A percentile compares a stretch with the other conserved stretches of the same genome.
Conservation (phyloP, 2,888 invertebrate genomes). For the Scaptomyza polygonia region DNA sequence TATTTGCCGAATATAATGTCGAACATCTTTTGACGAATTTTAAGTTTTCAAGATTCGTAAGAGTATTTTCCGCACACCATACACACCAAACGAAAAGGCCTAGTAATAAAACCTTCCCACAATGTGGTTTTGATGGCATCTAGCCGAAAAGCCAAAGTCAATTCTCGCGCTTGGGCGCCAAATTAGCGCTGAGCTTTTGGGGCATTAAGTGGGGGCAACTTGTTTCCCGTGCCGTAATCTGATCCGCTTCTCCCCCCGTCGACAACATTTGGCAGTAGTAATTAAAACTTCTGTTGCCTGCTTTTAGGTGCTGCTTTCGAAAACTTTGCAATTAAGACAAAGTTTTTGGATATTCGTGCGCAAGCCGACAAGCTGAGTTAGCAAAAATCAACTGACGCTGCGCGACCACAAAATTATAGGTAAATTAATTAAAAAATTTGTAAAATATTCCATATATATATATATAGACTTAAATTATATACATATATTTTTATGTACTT, state of each 20-base stretch:
- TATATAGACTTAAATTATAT: slow-evolving; percentile 30
- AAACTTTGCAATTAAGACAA: slow-evolving; percentile 75
- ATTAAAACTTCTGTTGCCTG: slow-evolving; percentile 73
- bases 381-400: slow-evolving; percentile 64
- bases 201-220: slow-evolving; percentile 1
- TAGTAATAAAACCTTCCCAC: slow-evolving; percentile 7
- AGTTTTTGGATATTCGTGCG: slow-evolving; percentile 32
- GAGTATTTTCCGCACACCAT: background rate
- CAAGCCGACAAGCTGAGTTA: slow-evolving; percentile 50
- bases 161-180: slow-evolving; percentile 70
- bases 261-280: slow-evolving; percentile 71
- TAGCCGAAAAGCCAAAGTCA: slow-evolving; percentile 47
- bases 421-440: slow-evolving; percentile 59
- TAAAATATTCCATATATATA: slow-evolving; percentile 20
- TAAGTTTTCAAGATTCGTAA: background rate
- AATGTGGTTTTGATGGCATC: slow-evolving; percentile 13
- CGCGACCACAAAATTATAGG: slow-evolving; percentile 52
- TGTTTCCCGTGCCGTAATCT: background rate
- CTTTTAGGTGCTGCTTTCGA: slow-evolving; percentile 62
- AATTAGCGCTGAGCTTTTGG: slow-evolving; percentile 59
- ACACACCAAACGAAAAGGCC: background rate
- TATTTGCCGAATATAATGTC: background rate
- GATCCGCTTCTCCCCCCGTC: background rate
- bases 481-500: slow-evolving; percentile 80
- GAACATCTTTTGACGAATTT: background rate